Base-by-base conservation (phyloP, 2,888 invertebrate species). In the Apoda limacodes region DNA sequence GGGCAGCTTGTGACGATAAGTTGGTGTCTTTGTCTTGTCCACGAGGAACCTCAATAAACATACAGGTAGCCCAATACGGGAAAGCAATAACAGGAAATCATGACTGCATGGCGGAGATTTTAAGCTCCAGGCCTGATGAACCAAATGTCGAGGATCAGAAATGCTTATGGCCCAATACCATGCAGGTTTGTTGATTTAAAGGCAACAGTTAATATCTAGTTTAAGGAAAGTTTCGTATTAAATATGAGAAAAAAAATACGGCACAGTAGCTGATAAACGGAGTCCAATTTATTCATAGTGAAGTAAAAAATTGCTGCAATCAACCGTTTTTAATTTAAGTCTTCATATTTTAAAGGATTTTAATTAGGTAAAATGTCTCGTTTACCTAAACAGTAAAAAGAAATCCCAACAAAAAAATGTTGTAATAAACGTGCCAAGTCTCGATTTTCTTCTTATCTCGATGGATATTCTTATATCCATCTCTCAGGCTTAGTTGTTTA, bases 1-100 rank as follows among this genome's bases (percentile, higher is more conserved):
- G 89, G 28, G 90, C 91, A 26, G 93, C 93, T 13, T 98, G 98
- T 72, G 94, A 96, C 63, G 91, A 92, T 30, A 90, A 95, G 56
- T 83, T 85, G 51, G 88, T 97, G 53, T 85, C 88, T 25, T 82
- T 97, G 38, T 87, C 88, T 46, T 98, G 98, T 72, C 95, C 96
- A n/a, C 82, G 86, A 23, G 92, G 92, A 26, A 96, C 97, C n/a
- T 89, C 91, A 48, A 94, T 98, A 60, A 89, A 89, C 49, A 90
- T 96, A 42, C 90, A 92, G 39, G 82, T 92, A 45, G 95, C 95
- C 6, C 91, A 92, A 57, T 95, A 94, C 56, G 94, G 93, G 14
- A 88, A 88, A 46, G 83, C 84, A 1, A 50, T 59, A 2, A 55
- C 60, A 0, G 71, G 75, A 11, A 70, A 67, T 1, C 63, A 67